Percentiles rank a stretch among this genome's conserved stretches.
Evolutionary conservation across 2,888 invertebrate genomes (phyloP).

Genomic region (Drosophila ustulata): DNA sequence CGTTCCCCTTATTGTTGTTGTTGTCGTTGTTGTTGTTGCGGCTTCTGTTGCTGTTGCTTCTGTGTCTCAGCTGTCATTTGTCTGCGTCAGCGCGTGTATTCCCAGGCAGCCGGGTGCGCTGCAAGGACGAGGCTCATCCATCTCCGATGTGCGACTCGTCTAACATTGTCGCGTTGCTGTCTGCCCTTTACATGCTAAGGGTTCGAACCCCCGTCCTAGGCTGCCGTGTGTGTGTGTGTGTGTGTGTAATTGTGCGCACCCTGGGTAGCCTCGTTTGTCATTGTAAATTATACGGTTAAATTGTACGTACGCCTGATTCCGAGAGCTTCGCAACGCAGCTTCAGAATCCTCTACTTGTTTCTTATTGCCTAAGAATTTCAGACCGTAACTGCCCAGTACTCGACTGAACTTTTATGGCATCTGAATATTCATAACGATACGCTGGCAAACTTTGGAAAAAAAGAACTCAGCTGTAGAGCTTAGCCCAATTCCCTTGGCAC

Average conservation of each 20-base stretch:
- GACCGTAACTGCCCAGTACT: constrained; percentile 14
- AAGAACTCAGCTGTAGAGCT: constrained; percentile 20
- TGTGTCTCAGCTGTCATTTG: constrained; percentile 69
- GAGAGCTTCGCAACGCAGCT: constrained; percentile 18
- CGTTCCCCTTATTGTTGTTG: constrained; percentile 4
- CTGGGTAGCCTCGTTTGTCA: constrained; percentile 72
- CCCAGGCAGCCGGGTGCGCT: constrained; percentile 33
- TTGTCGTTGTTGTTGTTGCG: constrained; percentile 1
- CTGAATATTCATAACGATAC: constrained; percentile 55
- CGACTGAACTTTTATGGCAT: constrained; percentile 43
- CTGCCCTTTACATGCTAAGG: constrained; percentile 32
- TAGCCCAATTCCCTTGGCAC: constrained; percentile 37
- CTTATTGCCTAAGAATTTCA: constrained; percentile 4
- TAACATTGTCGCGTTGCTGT: constrained; percentile 56
- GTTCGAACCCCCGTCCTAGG: constrained; percentile 1
- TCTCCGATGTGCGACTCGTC: constrained; percentile 49
- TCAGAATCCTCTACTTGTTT: constrained; percentile 1
- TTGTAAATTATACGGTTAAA: constrained; percentile 80
- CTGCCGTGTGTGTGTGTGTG: constrained; percentile 28
- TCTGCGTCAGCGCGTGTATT: constrained; percentile 66
- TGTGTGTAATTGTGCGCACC: constrained; percentile 71
- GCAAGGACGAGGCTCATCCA: constrained; percentile 49
- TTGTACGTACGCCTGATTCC: constrained; percentile 56
- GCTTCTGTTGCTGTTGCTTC: constrained; percentile 18
- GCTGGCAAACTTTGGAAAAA: constrained; percentile 13